Percentiles rank a stretch among this genome's conserved stretches.
Conservation (phyloP, 2,888 invertebrate genomes). For the Julus scanicus region DNA sequence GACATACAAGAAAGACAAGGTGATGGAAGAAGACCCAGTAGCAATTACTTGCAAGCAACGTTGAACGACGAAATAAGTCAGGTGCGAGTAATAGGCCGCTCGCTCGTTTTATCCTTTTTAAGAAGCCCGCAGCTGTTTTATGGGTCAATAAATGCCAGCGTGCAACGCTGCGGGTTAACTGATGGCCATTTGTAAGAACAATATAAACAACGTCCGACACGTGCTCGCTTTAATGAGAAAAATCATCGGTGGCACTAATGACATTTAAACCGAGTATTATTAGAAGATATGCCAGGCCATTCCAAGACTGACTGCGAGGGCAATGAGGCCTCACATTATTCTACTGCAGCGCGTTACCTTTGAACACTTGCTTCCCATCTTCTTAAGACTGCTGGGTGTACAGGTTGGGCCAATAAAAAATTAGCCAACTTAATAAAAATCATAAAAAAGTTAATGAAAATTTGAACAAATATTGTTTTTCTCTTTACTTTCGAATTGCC, state of each 20-base stretch:
- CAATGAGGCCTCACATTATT: background rate
- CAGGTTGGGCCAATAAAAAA: too few relatives aligned
- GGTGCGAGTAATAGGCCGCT: conserved; percentile 20
- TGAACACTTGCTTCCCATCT: too few relatives aligned
- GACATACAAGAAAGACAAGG: background rate
- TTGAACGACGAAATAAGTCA: background rate
- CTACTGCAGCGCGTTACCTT: too few relatives aligned
- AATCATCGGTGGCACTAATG: conserved; percentile 20
- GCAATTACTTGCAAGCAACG: background rate
- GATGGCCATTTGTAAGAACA: conserved; percentile 16
- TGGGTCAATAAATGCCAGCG: conserved; percentile 45
- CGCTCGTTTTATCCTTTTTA: conserved; percentile 30
- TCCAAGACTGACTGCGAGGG: conserved; percentile 8
- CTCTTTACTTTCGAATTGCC: too few relatives aligned
- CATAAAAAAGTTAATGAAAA: too few relatives aligned
- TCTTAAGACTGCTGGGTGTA: too few relatives aligned
- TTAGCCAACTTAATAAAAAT: too few relatives aligned
- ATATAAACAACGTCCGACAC: conserved; percentile 6
- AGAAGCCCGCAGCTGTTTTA: conserved; percentile 48
- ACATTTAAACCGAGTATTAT: background rate
- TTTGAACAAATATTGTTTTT: too few relatives aligned
- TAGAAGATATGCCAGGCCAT: background rate
- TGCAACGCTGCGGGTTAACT: conserved; percentile 11
- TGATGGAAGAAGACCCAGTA: background rate
- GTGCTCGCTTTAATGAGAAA: background rate